These are phyloP conservation scores for Idaea dimidiata DNA, from an alignment of 2,888 invertebrate species.

Conservation along the genomic window DNA sequence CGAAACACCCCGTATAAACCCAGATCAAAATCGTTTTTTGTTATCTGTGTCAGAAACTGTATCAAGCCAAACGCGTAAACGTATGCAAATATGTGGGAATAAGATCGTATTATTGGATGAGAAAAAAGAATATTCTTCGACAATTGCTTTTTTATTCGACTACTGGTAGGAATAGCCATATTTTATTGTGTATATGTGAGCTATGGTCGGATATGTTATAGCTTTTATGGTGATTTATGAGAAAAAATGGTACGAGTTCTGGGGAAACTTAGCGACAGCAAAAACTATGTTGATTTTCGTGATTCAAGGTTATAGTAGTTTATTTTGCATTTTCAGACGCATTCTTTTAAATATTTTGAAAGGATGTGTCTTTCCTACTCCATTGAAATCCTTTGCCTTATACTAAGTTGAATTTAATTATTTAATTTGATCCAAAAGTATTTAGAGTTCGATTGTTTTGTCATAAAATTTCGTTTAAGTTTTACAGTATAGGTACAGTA, in stretches of 20 bases:
- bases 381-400: too few relatives aligned
- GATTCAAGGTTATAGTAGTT: neutral
- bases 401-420: too few relatives aligned
- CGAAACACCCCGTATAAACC: neutral
- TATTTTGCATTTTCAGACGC: neutral
- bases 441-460: too few relatives aligned
- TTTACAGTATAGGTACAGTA: too few relatives aligned
- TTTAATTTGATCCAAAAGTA: too few relatives aligned
- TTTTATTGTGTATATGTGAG: neutral
- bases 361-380: too few relatives aligned
- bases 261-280: neutral
- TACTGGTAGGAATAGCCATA: neutral
- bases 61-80: neutral
- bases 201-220: neutral
- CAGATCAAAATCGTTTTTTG: neutral
- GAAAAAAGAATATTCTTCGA: neutral
- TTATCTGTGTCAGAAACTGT: neutral
- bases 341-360: too few relatives aligned
- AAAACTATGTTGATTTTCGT: neutral
- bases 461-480: too few relatives aligned
- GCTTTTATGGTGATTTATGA: neutral
- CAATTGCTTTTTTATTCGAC: neutral
- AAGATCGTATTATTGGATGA: conserved; percentile 1
- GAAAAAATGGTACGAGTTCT: neutral
- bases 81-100: conserved; percentile 1